These are phyloP conservation scores for Neosalanx taihuensis DNA, from an alignment of 2,797 vertebrate species.

Conservation along the genomic window DNA sequence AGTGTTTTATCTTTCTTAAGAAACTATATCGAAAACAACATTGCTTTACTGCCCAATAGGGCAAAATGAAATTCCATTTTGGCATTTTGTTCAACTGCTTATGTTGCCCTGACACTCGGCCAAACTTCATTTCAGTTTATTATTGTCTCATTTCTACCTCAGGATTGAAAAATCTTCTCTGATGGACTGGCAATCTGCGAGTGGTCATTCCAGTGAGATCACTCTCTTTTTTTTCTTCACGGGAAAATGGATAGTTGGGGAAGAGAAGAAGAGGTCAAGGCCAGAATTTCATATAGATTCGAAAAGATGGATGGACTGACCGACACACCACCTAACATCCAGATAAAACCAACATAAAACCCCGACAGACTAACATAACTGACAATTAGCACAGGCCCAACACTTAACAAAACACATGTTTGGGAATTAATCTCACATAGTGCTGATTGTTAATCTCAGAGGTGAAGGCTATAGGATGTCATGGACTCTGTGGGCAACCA, in stretches of 20 bases:
- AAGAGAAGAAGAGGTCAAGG: constrained; percentile 31
- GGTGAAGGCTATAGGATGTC: too few relatives aligned
- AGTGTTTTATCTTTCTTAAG: too few relatives aligned
- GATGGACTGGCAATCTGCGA: constrained; percentile 39
- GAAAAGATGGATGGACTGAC: constrained; percentile 15
- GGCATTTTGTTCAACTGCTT: constrained; percentile 41
- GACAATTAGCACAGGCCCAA: too few relatives aligned
- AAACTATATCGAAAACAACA: too few relatives aligned
- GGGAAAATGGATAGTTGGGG: constrained; percentile 36
- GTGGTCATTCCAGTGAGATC: constrained; percentile 33
- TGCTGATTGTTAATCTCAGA: background rate
- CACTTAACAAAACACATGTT: background rate
- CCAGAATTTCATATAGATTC: background rate
- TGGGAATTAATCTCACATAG: background rate
- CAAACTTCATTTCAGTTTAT: constrained; percentile 56
- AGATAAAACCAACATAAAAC: background rate
- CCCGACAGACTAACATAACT: background rate
- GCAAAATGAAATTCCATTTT: constrained; percentile 44
- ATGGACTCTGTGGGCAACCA: constrained; percentile 17
- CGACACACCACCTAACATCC: background rate
- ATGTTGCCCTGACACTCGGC: constrained; percentile 34
- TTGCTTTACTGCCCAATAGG: background rate
- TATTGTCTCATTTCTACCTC: constrained; percentile 53
- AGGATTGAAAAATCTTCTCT: constrained; percentile 54
- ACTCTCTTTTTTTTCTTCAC: constrained; percentile 17